Percentiles rank a stretch among this genome's conserved stretches.
phyloP scores from a whole-genome alignment of 2,888 invertebrate species.

The Criorhina ranunculi region DNA sequence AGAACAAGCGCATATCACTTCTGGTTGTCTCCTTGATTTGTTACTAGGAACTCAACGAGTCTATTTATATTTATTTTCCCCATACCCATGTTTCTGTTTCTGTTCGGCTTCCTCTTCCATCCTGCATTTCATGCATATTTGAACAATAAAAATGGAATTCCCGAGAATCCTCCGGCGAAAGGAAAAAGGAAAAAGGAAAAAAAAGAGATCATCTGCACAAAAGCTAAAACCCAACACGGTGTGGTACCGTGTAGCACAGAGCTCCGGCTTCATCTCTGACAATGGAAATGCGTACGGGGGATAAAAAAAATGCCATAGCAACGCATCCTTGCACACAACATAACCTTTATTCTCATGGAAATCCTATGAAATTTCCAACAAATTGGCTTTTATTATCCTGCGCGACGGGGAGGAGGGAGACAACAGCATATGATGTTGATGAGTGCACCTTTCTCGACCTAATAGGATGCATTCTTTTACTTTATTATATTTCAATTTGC shows the following conservation, averaged over 20 bases:
- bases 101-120: constrained; percentile 30
- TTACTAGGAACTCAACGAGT: constrained; percentile 63
- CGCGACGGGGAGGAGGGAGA: not conserved
- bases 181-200: constrained; percentile 14
- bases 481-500: constrained; percentile 68
- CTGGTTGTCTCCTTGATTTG: constrained; percentile 69
- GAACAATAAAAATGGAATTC: constrained; percentile 75
- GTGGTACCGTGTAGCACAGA: not conserved
- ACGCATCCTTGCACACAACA: constrained; percentile 69
- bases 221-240: constrained; percentile 38
- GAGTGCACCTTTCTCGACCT: constrained; percentile 55
- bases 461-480: constrained; percentile 58
- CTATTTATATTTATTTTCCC: constrained; percentile 55
- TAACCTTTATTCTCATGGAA: not conserved
- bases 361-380: constrained; percentile 48
- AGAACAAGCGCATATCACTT: constrained; percentile 61
- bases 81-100: not conserved
- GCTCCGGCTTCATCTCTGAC: not conserved
- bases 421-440: constrained; percentile 56
- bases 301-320: constrained; percentile 48
- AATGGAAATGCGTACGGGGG: constrained; percentile 46
- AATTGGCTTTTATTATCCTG: constrained; percentile 72
- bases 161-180: constrained; percentile 54
- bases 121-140: constrained; percentile 66
- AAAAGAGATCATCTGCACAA: constrained; percentile 63